Base-by-base conservation (phyloP, 2,888 invertebrate species). In the Athalia circularis region DNA sequence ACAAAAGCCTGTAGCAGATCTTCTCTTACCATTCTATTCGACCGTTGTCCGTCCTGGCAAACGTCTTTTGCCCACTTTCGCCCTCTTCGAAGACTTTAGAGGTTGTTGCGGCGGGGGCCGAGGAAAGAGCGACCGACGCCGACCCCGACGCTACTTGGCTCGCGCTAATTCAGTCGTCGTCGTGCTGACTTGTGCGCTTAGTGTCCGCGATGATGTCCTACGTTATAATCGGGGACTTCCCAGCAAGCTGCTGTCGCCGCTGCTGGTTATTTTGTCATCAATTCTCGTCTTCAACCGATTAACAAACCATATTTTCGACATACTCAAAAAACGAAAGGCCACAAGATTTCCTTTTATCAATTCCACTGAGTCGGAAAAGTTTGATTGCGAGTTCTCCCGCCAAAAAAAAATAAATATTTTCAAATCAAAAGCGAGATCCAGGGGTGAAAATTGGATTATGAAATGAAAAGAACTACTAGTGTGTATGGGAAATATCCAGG, bases 101-200 rank as follows among this genome's bases (percentile, higher is more conserved):
- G 6, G 29, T 29, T 52, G 54, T 15, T 6, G 50, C 4, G 57
- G n/a, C 45, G 70, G 74, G 75, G 75, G 52, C 62, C 61, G 68
- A 13, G 68, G 8, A 62, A 54, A 29, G 75, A 62, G 29, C 15
- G 62, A 29, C 29, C 29, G 75, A 59, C 50, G 62, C 61, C 48
- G 75, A 75, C 48, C 62, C 29, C 62, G 75, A 75, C 29, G 86
- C 85, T 80, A 82, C 83, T 83, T 82, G 84, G 85, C 86, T 85
- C 83, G 87, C 86, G 87, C 86, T 87, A 87, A 87, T 87, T 87
- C 87, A 87, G 87, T 87, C 87, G 84, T 77, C 65, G 77, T 77
- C 57, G 65, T 15, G 70, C 13, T 4, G 43, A 70, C 70, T 50
- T 62, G 54, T 29, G 29, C 29, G 29, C 29, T 29, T 29, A 29